phyloP scores from a whole-genome alignment of 2,113 vertebrate species.

The Merops nubicus region DNA sequence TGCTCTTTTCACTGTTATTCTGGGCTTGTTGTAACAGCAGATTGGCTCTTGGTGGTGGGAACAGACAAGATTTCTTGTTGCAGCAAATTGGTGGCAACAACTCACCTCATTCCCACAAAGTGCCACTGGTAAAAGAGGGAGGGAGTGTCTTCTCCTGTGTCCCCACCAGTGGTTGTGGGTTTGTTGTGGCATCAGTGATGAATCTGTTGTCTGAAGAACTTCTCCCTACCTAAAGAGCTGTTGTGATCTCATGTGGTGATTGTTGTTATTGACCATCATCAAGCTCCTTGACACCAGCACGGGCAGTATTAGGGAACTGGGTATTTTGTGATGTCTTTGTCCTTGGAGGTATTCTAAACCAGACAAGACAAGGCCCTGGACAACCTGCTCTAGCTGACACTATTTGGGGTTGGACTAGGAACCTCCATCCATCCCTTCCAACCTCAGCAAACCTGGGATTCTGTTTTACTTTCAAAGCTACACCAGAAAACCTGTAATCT shows the following conservation, averaged over 20 bases:
- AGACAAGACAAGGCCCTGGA: background rate
- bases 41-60: background rate
- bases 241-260: background rate
- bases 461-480: background rate
- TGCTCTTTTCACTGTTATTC: background rate
- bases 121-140: background rate
- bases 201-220: background rate
- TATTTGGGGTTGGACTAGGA: background rate
- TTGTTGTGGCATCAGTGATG: background rate
- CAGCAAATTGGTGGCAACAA: background rate
- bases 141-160: background rate
- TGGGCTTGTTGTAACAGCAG: background rate
- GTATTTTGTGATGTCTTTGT: background rate
- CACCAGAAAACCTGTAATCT: background rate
- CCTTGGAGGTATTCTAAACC: background rate
- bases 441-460: background rate
- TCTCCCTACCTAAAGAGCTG: background rate
- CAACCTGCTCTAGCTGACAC: background rate
- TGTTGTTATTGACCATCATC: background rate
- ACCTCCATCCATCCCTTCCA: background rate
- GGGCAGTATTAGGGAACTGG: background rate
- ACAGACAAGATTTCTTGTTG: background rate
- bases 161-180: background rate
- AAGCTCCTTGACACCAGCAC: background rate
- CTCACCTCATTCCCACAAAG: background rate